Conservation (phyloP, 2,888 invertebrate genomes). For the Timema cristinae region DNA sequence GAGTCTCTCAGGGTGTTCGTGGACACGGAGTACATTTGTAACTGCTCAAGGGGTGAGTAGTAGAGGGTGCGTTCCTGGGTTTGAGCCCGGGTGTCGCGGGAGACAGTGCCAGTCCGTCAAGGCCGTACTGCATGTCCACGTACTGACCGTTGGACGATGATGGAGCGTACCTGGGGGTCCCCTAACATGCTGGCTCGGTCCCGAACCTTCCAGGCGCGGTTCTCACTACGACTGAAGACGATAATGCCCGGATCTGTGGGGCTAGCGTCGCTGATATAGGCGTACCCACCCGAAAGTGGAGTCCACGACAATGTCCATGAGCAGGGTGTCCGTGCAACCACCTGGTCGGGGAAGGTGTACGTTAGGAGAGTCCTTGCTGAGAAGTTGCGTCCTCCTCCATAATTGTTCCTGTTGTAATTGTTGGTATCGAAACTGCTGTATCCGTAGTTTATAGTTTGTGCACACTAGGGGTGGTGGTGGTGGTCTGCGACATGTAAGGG, state of each 20-base stretch:
- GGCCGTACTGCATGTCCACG: slow-evolving; percentile 50
- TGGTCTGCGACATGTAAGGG: slow-evolving; percentile 35
- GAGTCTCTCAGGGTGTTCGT: slow-evolving; percentile 53
- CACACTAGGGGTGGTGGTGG: background rate
- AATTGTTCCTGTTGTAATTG: background rate
- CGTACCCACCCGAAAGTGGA: slow-evolving; percentile 55
- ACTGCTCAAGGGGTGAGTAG: slow-evolving; percentile 65
- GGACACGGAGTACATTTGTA: slow-evolving; percentile 62
- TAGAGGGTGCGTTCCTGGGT: slow-evolving; percentile 50
- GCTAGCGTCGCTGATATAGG: slow-evolving; percentile 31
- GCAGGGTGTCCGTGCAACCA: slow-evolving; percentile 57
- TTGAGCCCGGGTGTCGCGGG: slow-evolving; percentile 43
- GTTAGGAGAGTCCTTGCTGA: slow-evolving; percentile 49
- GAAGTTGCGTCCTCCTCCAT: background rate
- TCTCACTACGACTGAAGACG: slow-evolving; percentile 61
- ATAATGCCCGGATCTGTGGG: slow-evolving; percentile 65
- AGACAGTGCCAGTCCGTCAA: slow-evolving; percentile 26
- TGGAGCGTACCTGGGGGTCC: slow-evolving; percentile 41
- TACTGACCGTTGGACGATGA: slow-evolving; percentile 43
- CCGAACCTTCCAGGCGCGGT: slow-evolving; percentile 66
- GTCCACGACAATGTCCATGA: slow-evolving; percentile 71
- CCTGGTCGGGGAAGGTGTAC: slow-evolving; percentile 59
- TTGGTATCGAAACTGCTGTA: background rate
- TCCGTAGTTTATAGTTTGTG: background rate
- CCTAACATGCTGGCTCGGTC: slow-evolving; percentile 61